These are phyloP conservation scores for Trichomalopsis sarcophagae DNA, from an alignment of 1,140 invertebrate species.

Conservation along the genomic window DNA sequence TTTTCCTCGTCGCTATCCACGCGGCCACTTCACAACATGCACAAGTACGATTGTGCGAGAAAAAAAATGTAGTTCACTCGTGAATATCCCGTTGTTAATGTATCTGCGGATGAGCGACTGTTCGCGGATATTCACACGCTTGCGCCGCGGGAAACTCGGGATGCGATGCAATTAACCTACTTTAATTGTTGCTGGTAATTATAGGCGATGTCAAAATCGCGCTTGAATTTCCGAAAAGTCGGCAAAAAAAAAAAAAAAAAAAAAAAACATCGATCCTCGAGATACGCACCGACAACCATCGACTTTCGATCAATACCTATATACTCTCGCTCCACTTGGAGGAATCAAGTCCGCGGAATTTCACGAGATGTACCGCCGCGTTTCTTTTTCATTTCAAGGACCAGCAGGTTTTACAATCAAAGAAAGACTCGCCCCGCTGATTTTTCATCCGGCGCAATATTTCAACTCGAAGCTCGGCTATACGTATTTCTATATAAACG, in stretches of 20 bases:
- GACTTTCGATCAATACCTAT: background rate
- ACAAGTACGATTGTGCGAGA: too few species aligned
- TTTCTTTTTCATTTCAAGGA: too few species aligned
- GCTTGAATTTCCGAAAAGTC: background rate
- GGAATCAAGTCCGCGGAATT: background rate
- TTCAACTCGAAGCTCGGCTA: too few species aligned
- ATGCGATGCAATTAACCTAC: background rate
- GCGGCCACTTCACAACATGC: too few species aligned
- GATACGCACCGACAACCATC: background rate
- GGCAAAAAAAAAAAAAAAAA: background rate
- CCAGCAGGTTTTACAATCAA: too few species aligned
- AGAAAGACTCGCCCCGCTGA: too few species aligned
- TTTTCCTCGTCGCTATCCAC: too few species aligned
- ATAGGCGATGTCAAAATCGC: background rate
- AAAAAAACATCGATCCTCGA: background rate
- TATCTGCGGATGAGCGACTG: background rate
- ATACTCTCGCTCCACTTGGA: background rate
- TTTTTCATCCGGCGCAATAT: too few species aligned
- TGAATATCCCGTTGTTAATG: background rate
- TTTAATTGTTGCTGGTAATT: background rate
- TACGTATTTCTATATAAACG: too few species aligned
- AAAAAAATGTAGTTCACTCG: too few species aligned
- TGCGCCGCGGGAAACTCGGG: background rate
- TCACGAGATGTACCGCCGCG: too few species aligned
- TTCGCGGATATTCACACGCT: too few species aligned